Evolutionary conservation across 2,797 vertebrate species (phyloP).

Genomic region (Xenopus petersii): DNA sequence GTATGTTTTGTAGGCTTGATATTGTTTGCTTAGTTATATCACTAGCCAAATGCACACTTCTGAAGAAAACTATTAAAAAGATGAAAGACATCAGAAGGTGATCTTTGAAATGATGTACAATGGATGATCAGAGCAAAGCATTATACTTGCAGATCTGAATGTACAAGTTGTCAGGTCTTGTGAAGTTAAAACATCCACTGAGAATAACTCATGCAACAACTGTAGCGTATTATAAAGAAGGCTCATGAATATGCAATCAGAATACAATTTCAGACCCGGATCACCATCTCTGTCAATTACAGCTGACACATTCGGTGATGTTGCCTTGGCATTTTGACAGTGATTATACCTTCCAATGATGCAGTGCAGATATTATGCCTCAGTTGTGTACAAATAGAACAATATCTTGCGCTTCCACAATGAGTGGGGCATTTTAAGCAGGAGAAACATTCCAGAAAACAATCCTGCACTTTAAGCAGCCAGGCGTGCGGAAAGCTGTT

Average conservation of each 20-base stretch:
- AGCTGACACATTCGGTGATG: conserved; percentile 61
- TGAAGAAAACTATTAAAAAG: conserved; percentile 4
- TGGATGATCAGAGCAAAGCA: conserved; percentile 53
- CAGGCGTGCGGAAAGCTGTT: conserved; percentile 31
- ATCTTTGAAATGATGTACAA: background rate
- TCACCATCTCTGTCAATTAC: conserved; percentile 66
- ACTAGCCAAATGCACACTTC: background rate
- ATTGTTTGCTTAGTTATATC: background rate
- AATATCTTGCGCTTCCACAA: conserved; percentile 52
- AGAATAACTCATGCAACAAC: conserved; percentile 62
- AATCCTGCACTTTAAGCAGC: conserved; percentile 53
- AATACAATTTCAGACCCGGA: conserved; percentile 63
- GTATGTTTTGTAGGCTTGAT: background rate
- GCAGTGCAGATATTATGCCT: conserved; percentile 62
- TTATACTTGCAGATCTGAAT: conserved; percentile 64
- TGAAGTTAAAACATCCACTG: conserved; percentile 61
- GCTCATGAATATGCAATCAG: conserved; percentile 74
- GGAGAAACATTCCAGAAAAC: conserved; percentile 55
- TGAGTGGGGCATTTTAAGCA: conserved; percentile 53
- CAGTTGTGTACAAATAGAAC: conserved; percentile 71
- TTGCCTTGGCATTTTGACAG: conserved; percentile 65
- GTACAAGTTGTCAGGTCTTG: conserved; percentile 59
- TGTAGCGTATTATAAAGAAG: conserved; percentile 56
- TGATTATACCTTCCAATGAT: conserved; percentile 70
- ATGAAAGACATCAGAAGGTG: background rate